A percentile compares a stretch with the other conserved stretches of the same genome.
phyloP scores from a whole-genome alignment of 2,113 vertebrate species.

The Bucco capensis region DNA sequence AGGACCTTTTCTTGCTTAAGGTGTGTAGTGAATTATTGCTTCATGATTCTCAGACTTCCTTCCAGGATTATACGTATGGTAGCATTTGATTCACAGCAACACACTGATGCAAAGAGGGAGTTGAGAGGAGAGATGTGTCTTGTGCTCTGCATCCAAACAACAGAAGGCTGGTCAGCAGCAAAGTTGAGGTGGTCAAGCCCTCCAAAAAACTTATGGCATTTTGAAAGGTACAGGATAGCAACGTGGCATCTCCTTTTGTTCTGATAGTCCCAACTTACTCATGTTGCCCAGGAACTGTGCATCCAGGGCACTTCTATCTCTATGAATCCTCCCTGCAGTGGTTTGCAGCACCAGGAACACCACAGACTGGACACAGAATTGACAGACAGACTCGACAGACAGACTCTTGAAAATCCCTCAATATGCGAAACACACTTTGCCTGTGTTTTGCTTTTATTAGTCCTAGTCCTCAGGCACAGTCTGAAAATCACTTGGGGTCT shows the following conservation, averaged over 20 bases:
- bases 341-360: neutral
- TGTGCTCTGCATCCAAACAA: neutral
- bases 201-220: neutral
- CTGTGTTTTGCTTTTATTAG: neutral
- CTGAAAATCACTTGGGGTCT: too few relatives aligned
- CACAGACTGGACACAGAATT: too few relatives aligned
- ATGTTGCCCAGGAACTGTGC: neutral
- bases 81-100: neutral
- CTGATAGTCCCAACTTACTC: neutral
- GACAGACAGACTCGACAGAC: neutral
- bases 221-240: neutral
- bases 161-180: fast-evolving
- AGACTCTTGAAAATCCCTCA: neutral
- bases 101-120: neutral
- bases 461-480: too few relatives aligned
- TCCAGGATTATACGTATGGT: neutral
- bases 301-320: neutral
- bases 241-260: fast-evolving
- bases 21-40: neutral
- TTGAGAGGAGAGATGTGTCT: neutral
- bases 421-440: neutral
- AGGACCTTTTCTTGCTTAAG: neutral
- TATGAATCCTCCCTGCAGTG: fast-evolving
- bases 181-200: neutral
- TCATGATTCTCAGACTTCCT: neutral